phyloP scores from a whole-genome alignment of 2,888 invertebrate species.

The Odontomyia ornata region DNA sequence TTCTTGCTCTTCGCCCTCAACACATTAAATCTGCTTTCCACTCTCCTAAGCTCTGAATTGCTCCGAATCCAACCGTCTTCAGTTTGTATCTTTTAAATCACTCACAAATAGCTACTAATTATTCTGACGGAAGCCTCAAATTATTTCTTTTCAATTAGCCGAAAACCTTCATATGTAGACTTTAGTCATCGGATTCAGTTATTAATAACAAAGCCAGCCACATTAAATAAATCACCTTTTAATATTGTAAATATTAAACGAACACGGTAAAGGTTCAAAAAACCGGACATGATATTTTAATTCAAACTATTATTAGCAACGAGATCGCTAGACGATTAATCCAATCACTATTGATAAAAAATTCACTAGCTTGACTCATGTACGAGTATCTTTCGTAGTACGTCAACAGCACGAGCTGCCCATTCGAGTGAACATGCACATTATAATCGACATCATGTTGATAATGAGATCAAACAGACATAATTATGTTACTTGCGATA shows the following conservation, averaged over 20 bases:
- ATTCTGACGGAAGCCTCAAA: neutral
- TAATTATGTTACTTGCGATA: neutral
- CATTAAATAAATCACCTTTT: neutral
- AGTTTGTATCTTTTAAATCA: neutral
- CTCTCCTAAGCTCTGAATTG: neutral
- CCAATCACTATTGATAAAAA: neutral
- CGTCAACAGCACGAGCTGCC: neutral
- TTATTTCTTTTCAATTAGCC: too few relatives aligned
- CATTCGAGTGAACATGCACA: neutral
- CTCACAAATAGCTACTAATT: neutral
- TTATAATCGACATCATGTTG: neutral
- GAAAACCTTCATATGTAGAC: too few relatives aligned
- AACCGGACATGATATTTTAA: slow-evolving; percentile 19
- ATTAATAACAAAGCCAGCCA: neutral
- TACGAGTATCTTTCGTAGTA: neutral
- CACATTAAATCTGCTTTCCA: too few relatives aligned
- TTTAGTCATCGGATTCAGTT: neutral
- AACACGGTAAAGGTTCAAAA: neutral
- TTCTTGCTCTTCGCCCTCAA: too few relatives aligned
- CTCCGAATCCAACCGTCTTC: neutral
- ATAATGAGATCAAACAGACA: neutral
- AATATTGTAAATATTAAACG: neutral
- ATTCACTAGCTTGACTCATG: neutral
- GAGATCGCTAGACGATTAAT: neutral
- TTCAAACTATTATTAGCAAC: slow-evolving; percentile 6